Evolutionary conservation across 2,113 vertebrate species (phyloP).

Genomic region (Suricata suricatta): DNA sequence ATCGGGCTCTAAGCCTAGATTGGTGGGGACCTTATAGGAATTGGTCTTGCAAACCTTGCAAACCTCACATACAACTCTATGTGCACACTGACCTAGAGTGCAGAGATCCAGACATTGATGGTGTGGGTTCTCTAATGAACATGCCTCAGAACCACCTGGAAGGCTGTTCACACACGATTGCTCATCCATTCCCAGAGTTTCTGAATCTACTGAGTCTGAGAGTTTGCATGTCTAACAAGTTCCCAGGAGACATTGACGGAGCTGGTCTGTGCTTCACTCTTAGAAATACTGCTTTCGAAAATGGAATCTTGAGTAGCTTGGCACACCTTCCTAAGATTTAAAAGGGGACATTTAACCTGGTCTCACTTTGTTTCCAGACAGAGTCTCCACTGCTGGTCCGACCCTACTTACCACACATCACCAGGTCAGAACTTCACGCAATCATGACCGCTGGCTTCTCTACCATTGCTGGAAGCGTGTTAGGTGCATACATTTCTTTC

Average conservation of each 20-base stretch:
- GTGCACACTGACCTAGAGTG: background rate
- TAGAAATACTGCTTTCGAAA: background rate
- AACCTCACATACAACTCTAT: background rate
- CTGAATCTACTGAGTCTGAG: background rate
- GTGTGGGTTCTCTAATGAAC: background rate
- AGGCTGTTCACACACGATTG: background rate
- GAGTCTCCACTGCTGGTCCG: slow-evolving; percentile 89
- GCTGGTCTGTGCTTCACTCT: background rate
- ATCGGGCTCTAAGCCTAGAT: background rate
- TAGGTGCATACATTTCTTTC: slow-evolving; percentile 92
- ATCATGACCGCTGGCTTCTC: slow-evolving; percentile 92
- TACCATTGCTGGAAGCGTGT: slow-evolving; percentile 89
- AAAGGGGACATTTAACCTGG: background rate
- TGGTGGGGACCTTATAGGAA: background rate
- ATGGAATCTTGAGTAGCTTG: background rate
- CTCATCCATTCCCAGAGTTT: background rate
- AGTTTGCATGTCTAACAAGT: background rate
- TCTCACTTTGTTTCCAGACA: slow-evolving; percentile 82
- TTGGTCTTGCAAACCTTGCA: background rate
- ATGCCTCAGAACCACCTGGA: background rate
- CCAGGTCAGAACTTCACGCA: slow-evolving; percentile 91
- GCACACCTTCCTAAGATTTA: background rate
- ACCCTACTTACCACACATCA: slow-evolving; percentile 87
- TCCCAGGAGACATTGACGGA: background rate
- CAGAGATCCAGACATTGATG: background rate